Conservation (phyloP, 2,888 invertebrate genomes). For the Parapristionchus giblindavisi region DNA sequence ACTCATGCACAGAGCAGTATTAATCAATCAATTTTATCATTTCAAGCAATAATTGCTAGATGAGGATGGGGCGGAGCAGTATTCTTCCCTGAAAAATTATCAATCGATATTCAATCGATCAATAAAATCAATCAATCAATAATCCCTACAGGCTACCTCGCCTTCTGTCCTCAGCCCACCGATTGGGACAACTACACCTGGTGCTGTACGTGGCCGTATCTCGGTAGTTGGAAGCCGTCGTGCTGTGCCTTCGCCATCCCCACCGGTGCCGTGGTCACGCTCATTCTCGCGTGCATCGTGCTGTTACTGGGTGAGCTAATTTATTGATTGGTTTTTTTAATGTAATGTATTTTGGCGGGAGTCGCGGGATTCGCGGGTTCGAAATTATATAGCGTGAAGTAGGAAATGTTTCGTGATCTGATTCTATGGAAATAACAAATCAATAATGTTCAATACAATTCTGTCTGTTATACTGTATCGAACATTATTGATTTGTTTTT, state of each 20-base stretch:
- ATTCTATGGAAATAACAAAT: too few relatives aligned
- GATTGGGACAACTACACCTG: slow-evolving; percentile 70
- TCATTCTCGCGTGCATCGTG: slow-evolving; percentile 68
- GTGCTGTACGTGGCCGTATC: slow-evolving; percentile 69
- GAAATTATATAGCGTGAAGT: too few relatives aligned
- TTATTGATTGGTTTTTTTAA: too few relatives aligned
- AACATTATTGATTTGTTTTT: too few relatives aligned
- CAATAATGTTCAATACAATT: too few relatives aligned
- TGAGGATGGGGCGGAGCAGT: too few relatives aligned
- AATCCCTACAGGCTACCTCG: slow-evolving; percentile 63
- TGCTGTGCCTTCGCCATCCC: slow-evolving; percentile 70
- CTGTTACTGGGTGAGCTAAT: slow-evolving; percentile 56
- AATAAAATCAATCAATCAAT: neutral
- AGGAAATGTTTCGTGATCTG: too few relatives aligned
- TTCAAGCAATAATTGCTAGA: neutral
- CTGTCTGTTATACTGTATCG: too few relatives aligned
- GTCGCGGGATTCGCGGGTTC: too few relatives aligned
- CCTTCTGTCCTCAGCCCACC: slow-evolving; percentile 69
- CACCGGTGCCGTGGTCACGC: slow-evolving; percentile 68
- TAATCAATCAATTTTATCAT: neutral
- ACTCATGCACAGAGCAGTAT: too few relatives aligned
- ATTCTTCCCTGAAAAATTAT: too few relatives aligned
- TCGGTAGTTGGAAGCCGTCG: slow-evolving; percentile 69
- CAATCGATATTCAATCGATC: neutral
- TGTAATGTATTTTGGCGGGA: too few relatives aligned